phyloP scores from a whole-genome alignment of 1,140 invertebrate genomes.

The Eumaeus atala region DNA sequence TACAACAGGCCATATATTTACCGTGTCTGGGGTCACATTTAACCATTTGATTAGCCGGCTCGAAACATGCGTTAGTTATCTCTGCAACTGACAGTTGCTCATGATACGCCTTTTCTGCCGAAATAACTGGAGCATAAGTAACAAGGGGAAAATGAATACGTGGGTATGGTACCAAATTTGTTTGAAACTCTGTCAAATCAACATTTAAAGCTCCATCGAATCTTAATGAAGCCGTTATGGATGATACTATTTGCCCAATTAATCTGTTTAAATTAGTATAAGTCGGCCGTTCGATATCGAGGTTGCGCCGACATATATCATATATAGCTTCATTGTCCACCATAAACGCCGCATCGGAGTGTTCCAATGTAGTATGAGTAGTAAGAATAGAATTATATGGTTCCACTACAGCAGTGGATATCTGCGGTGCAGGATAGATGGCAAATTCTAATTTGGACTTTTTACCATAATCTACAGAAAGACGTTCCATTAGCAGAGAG shows the following conservation, averaged over 20 bases:
- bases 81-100: conserved; percentile 87
- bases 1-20: conserved; percentile 93
- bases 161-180: conserved; percentile 89
- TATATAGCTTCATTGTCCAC: conserved; percentile 88
- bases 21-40: conserved; percentile 92
- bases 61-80: conserved; percentile 92
- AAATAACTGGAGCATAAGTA: conserved; percentile 90
- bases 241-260: conserved; percentile 90
- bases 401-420: conserved; percentile 92
- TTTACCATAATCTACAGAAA: conserved; percentile 93
- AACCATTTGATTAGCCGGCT: conserved; percentile 92
- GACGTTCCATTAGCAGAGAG: conserved; percentile 89
- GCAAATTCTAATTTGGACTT: conserved; percentile 93
- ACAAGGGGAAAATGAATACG: conserved; percentile 89
- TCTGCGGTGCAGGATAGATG: conserved; percentile 92
- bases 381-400: conserved; percentile 92
- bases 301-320: conserved; percentile 90
- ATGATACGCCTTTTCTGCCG: conserved; percentile 89
- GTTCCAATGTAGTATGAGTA: conserved; percentile 87
- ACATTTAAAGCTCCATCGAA: conserved; percentile 86
- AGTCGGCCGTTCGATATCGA: conserved; percentile 90
- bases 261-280: conserved; percentile 86
- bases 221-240: conserved; percentile 81
- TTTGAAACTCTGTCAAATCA: conserved; percentile 92
- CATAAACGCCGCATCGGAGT: conserved; percentile 92